A percentile compares a stretch with the other conserved stretches of the same genome.
These are phyloP conservation scores for Neosilurus mollespiculum DNA, from an alignment of 2,797 vertebrate species.

Conservation along the genomic window DNA sequence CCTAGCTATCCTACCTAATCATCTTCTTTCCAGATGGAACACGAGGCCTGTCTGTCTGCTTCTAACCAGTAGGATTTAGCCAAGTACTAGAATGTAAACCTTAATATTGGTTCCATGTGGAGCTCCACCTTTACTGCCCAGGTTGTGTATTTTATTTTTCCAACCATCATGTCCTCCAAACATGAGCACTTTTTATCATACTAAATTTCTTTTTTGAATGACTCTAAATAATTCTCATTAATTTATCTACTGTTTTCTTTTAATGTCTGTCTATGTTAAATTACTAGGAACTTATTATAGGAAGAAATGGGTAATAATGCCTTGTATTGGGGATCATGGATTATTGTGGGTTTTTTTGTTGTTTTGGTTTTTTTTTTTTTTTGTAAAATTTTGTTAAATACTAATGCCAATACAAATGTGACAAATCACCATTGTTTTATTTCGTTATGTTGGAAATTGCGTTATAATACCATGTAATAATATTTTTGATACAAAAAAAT, in stretches of 20 bases:
- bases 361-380: background rate
- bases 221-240: slow-evolving; percentile 16
- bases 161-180: slow-evolving; percentile 43
- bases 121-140: background rate
- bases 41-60: background rate
- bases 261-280: slow-evolving; percentile 38
- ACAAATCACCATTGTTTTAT: slow-evolving; percentile 28
- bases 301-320: slow-evolving; percentile 14
- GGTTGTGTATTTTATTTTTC: slow-evolving; percentile 38
- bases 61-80: slow-evolving; percentile 36
- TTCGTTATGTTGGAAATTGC: background rate
- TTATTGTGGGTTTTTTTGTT: background rate
- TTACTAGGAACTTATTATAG: slow-evolving; percentile 27
- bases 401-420: slow-evolving; percentile 51
- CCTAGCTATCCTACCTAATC: too few relatives aligned
- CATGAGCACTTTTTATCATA: slow-evolving; percentile 59
- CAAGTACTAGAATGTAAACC: slow-evolving; percentile 22
- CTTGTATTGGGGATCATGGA: slow-evolving; percentile 54
- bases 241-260: slow-evolving; percentile 41
- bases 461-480: background rate
- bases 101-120: slow-evolving; percentile 22
- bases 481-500: slow-evolving; percentile 25
- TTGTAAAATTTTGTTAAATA: slow-evolving; percentile 38
- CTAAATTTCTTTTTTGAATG: slow-evolving; percentile 34
- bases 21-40: too few relatives aligned